A percentile compares a stretch with the other conserved stretches of the same genome.
Evolutionary conservation across 1,140 invertebrate species (phyloP).

Genomic region (Heliconius nattereri): DNA sequence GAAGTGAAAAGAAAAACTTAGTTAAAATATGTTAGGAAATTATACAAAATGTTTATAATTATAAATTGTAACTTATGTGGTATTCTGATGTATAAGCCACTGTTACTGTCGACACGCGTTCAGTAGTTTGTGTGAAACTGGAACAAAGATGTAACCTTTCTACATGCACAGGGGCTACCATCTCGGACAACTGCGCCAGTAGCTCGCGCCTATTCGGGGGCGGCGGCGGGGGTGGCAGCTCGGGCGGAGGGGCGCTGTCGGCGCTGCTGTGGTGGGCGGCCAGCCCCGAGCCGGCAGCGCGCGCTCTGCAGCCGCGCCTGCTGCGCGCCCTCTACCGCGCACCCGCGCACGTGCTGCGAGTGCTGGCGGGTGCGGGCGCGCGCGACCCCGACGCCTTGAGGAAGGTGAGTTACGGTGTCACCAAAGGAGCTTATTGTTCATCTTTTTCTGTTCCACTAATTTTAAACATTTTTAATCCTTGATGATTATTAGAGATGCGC

Average conservation of each 20-base stretch:
- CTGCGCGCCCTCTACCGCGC: conserved; percentile 64
- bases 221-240: conserved; percentile 20
- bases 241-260: conserved; percentile 54
- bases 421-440: no score
- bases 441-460: no score
- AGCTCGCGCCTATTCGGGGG: conserved; percentile 43
- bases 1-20: no score
- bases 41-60: no score
- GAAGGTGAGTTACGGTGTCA: conserved; percentile 44
- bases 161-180: neutral
- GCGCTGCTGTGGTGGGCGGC: conserved; percentile 70
- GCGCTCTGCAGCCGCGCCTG: conserved; percentile 56
- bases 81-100: no score
- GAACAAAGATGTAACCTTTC: no score
- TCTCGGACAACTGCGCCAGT: conserved; percentile 36
- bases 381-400: conserved; percentile 50
- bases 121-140: no score
- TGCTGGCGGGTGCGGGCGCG: conserved; percentile 49
- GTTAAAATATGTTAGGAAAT: no score
- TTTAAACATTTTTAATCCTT: no score
- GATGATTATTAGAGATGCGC: no score
- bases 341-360: conserved; percentile 43
- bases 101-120: no score
- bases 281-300: conserved; percentile 50
- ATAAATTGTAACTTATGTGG: no score